Evolutionary conservation across 1,140 invertebrate species (phyloP), one percentile per base, ranked within the genome.

Genomic region (Zophobas atratus): DNA sequence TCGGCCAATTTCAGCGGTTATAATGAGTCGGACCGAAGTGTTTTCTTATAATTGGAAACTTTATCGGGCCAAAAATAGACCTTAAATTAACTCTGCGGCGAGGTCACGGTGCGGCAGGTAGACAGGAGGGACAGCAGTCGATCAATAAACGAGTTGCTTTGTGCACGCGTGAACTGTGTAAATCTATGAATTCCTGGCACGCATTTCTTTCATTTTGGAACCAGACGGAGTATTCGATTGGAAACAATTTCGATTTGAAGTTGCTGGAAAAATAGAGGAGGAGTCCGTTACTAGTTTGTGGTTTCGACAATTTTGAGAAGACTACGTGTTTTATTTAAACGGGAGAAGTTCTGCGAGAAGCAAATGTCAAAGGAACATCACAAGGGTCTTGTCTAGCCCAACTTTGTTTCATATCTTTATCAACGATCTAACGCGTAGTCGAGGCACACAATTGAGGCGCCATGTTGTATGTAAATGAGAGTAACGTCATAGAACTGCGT

Each of bases 81-180:
- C 46, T 39, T 55, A 78, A 79, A 71, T 79, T 76, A 76, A 70
- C 49, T 72, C 60, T 49, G 76, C 32, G 72, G 57, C 56, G 79
- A 80, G 79, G 79, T 80, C 79, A 78, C 57, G 76, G 76, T 78
- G 76, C 48, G 60, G 76, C 79, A 80, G 79, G 79, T 80, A 80
- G 77, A 80, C 77, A 20, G 20, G 60, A 76, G 76, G 77, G 70
- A n/a, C 72, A 75, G 43, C 41, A 35, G 34, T 43, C 57, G 79
- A 78, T 80, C 77, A 77, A 79, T 79, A 79, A 74, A 43, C 53
- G 38, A 46, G 39, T n/a, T 51, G 49, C 71, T 73, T 73, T 73
- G 71, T 73, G 71, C 63, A 57, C 70, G 76, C 76, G 46, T 75
- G 72, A 72, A 72, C 70, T 72, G 33, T 72, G 32, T 38, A 75